Conservation (phyloP, 2,888 invertebrate genomes). For the Hirtodrosophila duncani region DNA sequence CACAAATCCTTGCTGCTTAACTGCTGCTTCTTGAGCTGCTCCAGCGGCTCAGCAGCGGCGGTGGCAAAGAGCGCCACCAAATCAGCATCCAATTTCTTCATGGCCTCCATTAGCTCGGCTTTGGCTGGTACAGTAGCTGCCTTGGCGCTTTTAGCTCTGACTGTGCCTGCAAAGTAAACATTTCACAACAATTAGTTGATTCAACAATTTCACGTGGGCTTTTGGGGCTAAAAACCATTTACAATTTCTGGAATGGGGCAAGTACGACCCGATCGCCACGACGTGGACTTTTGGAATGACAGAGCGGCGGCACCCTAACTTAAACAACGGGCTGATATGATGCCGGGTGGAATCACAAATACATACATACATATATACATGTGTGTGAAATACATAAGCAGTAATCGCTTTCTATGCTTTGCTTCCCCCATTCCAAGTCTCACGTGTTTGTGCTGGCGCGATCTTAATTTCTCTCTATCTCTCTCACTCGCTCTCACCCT, state of each 20-base stretch:
- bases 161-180: slow-evolving; percentile 38
- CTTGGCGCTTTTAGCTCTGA: slow-evolving; percentile 23
- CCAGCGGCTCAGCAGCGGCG: slow-evolving; percentile 52
- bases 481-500: slow-evolving; percentile 6
- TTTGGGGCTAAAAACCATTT: slow-evolving; percentile 8
- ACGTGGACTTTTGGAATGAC: slow-evolving; percentile 57
- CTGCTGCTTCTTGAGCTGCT: slow-evolving; percentile 35
- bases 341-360: too few species aligned
- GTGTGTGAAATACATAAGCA: slow-evolving; percentile 16
- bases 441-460: neutral
- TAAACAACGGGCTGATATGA: neutral
- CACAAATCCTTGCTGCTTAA: slow-evolving; percentile 8
- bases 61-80: slow-evolving; percentile 71
- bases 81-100: slow-evolving; percentile 74
- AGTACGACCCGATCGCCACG: slow-evolving; percentile 44
- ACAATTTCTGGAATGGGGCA: slow-evolving; percentile 9
- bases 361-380: too few species aligned
- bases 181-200: neutral
- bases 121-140: slow-evolving; percentile 46
- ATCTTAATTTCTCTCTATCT: too few species aligned
- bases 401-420: slow-evolving; percentile 63
- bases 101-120: slow-evolving; percentile 74
- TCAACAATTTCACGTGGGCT: slow-evolving; percentile 5
- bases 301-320: slow-evolving; percentile 1
- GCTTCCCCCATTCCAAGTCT: slow-evolving; percentile 15